Conservation (phyloP, 2,888 invertebrate species). For the Operophtera brumata region DNA sequence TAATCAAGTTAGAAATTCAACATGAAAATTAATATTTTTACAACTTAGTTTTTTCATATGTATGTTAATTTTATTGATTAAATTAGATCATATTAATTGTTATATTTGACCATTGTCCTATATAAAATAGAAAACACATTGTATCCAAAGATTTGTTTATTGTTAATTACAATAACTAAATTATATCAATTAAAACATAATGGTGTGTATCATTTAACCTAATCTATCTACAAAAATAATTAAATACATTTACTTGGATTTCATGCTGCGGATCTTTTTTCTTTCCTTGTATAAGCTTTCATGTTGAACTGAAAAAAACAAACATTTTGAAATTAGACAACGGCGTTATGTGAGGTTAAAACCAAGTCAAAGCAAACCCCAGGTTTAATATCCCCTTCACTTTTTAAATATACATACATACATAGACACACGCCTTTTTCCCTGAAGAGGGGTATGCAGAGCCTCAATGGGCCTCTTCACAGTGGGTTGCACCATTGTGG, state of each 20-base stretch:
- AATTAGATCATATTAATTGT: no score
- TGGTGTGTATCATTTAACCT: constrained; percentile 48
- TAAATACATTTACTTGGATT: constrained; percentile 44
- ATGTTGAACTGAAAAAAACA: constrained; percentile 85
- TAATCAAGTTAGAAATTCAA: constrained; percentile 3
- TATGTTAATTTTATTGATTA: no score
- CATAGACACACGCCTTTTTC: no score
- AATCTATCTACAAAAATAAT: constrained; percentile 34
- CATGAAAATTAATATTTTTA: not conserved
- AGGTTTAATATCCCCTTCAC: no score
- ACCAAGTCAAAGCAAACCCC: no score
- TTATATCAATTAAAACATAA: constrained; percentile 56
- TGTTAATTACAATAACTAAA: constrained; percentile 70
- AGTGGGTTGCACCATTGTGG: no score
- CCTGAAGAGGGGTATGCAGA: no score
- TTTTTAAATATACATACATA: no score
- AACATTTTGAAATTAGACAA: constrained; percentile 14
- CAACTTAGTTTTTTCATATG: no score
- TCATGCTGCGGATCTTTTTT: constrained; percentile 87
- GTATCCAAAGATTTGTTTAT: constrained; percentile 73
- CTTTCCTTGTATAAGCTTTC: constrained; percentile 81
- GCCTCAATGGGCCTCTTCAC: no score
- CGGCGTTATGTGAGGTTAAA: no score
- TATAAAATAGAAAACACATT: constrained; percentile 56
- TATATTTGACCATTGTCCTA: constrained; percentile 25